A percentile compares a stretch with the other conserved stretches of the same genome.
phyloP scores from a whole-genome alignment of 2,888 invertebrate genomes.

The Eupithecia subfuscata region DNA sequence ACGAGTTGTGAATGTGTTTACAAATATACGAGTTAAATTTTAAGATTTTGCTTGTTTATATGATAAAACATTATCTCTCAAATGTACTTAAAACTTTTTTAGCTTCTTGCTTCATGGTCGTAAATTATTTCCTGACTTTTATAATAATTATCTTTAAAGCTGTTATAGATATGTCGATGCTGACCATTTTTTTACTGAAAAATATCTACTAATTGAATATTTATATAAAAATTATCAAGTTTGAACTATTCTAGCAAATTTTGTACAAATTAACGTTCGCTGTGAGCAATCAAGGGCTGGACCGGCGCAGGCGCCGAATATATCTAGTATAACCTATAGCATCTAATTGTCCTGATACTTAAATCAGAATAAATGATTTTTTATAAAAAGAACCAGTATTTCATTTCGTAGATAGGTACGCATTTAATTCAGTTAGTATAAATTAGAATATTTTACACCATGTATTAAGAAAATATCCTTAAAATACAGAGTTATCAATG shows the following conservation, averaged over 20 bases:
- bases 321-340: conserved; percentile 86
- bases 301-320: conserved; percentile 74
- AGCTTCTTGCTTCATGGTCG: background rate
- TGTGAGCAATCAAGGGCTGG: conserved; percentile 51
- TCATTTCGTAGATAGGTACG: background rate
- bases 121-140: background rate
- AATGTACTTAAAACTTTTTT: background rate
- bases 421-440: background rate
- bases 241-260: conserved; percentile 1
- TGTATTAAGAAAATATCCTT: background rate
- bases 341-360: conserved; percentile 83
- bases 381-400: conserved; percentile 48
- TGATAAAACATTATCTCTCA: background rate
- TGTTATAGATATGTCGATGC: background rate
- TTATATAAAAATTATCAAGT: background rate
- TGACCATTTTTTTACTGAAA: background rate
- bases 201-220: background rate
- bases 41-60: background rate
- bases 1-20: conserved; percentile 29
- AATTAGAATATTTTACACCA: background rate
- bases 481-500: background rate
- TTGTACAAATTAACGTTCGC: conserved; percentile 21
- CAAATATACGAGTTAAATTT: conserved; percentile 18
- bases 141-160: background rate
- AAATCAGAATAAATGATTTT: conserved; percentile 86